Conservation (phyloP, 2,888 invertebrate species). For the Latrodectus elegans region DNA sequence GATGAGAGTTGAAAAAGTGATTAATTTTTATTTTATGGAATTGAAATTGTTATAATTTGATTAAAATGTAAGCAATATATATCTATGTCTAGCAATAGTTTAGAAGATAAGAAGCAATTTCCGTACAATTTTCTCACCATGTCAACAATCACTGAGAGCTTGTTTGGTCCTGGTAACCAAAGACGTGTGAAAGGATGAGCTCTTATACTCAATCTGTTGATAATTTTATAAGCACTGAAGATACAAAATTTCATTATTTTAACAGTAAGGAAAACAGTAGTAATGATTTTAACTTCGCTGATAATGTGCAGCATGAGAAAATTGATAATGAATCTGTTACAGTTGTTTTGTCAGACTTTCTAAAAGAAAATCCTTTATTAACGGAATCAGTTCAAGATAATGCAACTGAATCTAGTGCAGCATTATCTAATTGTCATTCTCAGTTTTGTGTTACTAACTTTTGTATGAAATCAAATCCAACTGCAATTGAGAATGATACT, state of each 20-base stretch:
- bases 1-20: no score
- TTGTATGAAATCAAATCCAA: constrained; percentile 14
- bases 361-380: constrained; percentile 39
- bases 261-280: constrained; percentile 1
- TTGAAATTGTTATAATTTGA: no score
- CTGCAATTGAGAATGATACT: neutral
- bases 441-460: constrained; percentile 58
- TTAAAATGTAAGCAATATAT: no score
- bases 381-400: constrained; percentile 32
- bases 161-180: constrained; percentile 21
- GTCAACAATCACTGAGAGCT: constrained; percentile 14
- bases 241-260: constrained; percentile 6
- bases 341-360: constrained; percentile 50
- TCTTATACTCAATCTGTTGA: constrained; percentile 46
- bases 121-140: constrained; percentile 26
- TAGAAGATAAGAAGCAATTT: neutral
- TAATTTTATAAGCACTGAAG: neutral
- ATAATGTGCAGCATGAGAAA: constrained; percentile 26
- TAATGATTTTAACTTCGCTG: constrained; percentile 4
- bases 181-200: constrained; percentile 49
- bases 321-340: constrained; percentile 46
- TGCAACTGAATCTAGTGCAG: constrained; percentile 27
- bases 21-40: no score
- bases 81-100: no score
- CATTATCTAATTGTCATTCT: constrained; percentile 34